phyloP scores from a whole-genome alignment of 2,797 vertebrate genomes.

The Parauchenoglanis punctatus region DNA sequence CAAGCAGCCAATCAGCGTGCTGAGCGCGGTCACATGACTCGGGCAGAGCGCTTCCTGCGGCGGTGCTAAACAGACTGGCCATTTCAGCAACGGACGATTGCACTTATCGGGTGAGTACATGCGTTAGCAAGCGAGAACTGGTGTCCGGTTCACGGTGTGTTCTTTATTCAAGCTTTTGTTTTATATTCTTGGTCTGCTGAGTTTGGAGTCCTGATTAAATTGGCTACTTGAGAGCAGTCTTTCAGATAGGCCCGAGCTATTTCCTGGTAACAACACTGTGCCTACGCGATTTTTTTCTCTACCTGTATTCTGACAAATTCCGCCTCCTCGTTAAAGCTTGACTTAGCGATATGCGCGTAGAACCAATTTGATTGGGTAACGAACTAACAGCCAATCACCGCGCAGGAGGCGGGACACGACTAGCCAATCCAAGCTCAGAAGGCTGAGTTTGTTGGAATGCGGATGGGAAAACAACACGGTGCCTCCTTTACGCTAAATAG shows the following conservation, averaged over 20 bases:
- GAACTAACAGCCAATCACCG: background rate
- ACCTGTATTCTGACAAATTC: slow-evolving; percentile 5
- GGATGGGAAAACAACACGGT: slow-evolving; percentile 3
- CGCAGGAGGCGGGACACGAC: background rate
- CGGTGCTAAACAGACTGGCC: slow-evolving; percentile 59
- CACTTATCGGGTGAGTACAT: slow-evolving; percentile 61
- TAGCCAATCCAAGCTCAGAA: slow-evolving; percentile 6
- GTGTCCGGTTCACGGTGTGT: background rate
- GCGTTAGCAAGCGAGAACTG: slow-evolving; percentile 19
- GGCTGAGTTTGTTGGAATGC: slow-evolving; percentile 12
- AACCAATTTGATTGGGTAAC: background rate
- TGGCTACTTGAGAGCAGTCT: slow-evolving; percentile 45
- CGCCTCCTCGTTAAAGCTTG: background rate
- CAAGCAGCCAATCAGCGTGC: slow-evolving; percentile 56
- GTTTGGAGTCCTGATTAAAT: background rate
- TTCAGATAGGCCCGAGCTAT: slow-evolving; percentile 61
- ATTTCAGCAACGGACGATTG: slow-evolving; percentile 54
- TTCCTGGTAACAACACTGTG: slow-evolving; percentile 60
- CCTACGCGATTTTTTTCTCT: slow-evolving; percentile 8
- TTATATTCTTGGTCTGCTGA: background rate
- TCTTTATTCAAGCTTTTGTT: slow-evolving; percentile 3
- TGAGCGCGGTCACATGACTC: slow-evolving; percentile 61
- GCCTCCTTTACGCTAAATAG: slow-evolving; percentile 1
- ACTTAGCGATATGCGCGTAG: too few species aligned
- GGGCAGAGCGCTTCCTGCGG: slow-evolving; percentile 57